Conservation (phyloP, 2,113 vertebrate species). For the Mesoclemmys tuberculata region DNA sequence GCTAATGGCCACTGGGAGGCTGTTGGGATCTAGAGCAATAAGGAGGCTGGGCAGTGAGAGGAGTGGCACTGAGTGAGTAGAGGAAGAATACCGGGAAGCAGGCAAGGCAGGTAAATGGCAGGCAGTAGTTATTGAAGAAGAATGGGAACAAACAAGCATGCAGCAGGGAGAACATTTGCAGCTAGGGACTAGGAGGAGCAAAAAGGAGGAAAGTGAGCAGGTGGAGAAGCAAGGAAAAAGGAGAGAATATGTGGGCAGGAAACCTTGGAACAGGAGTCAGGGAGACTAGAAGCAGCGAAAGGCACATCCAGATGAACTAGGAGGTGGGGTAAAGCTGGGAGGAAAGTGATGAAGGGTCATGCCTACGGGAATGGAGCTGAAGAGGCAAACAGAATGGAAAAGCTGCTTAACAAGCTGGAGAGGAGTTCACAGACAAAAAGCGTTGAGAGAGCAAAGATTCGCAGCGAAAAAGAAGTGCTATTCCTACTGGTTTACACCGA, state of each 20-base stretch:
- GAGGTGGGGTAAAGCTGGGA: background rate
- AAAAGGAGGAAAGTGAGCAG: background rate
- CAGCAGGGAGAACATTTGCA: background rate
- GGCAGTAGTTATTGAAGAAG: background rate
- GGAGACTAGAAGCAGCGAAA: background rate
- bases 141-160: background rate
- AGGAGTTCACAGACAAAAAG: background rate
- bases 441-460: background rate
- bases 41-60: background rate
- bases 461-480: background rate
- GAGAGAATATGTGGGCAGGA: accelerated
- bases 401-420: background rate
- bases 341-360: background rate
- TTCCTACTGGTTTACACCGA: background rate
- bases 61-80: background rate
- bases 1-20: background rate
- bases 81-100: background rate
- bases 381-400: background rate
- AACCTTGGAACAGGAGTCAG: background rate
- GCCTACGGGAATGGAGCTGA: background rate
- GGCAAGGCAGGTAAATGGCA: background rate
- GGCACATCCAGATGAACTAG: background rate
- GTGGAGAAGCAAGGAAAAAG: accelerated
- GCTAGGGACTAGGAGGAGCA: background rate
- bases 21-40: background rate